Conservation (phyloP, 1,140 invertebrate species). For the Platyura marginata region DNA sequence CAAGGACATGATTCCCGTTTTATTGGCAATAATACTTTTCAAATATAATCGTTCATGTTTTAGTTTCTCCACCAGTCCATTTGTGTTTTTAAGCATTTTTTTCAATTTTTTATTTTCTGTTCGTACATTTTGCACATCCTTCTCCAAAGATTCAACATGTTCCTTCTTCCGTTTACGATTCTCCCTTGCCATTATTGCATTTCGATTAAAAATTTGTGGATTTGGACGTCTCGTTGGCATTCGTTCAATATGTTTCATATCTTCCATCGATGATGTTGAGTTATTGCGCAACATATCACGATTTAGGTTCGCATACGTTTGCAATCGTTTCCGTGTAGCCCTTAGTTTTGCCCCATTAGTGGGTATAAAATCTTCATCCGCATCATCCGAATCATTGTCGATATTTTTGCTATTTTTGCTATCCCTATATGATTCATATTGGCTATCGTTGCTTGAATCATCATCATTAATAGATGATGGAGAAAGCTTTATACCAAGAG, state of each 20-base stretch:
- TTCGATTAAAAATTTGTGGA: constrained; percentile 20
- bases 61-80: constrained; percentile 24
- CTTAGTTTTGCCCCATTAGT: not conserved
- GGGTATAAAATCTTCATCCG: not conserved
- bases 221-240: constrained; percentile 14
- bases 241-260: constrained; percentile 3
- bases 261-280: not conserved
- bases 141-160: constrained; percentile 32
- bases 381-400: constrained; percentile 2
- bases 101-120: constrained; percentile 28
- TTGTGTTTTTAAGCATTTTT: constrained; percentile 26
- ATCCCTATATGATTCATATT: not conserved
- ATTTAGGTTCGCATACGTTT: not conserved
- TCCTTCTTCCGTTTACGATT: constrained; percentile 36
- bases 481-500: not conserved
- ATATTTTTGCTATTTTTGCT: not conserved
- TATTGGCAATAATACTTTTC: constrained; percentile 30
- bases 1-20: constrained; percentile 25
- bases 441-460: not conserved
- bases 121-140: constrained; percentile 24
- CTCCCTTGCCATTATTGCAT: constrained; percentile 35
- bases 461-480: not conserved
- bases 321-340: not conserved
- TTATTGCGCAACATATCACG: not conserved
- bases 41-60: constrained; percentile 30